These are phyloP conservation scores for Eucriotettix oculatus DNA, from an alignment of 2,888 invertebrate species.

Conservation along the genomic window DNA sequence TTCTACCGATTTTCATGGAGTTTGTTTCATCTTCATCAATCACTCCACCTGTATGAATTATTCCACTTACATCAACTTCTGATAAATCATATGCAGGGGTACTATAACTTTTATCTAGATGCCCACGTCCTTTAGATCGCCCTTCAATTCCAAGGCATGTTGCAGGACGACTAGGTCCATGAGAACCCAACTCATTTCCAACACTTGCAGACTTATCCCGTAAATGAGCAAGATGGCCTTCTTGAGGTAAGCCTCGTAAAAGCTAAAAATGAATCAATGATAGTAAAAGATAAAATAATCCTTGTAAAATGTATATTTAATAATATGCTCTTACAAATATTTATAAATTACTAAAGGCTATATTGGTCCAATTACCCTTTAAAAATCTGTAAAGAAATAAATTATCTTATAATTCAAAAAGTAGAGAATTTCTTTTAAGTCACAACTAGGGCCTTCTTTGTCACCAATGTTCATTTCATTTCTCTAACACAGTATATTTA, in stretches of 20 bases:
- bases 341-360: no score
- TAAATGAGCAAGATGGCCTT: conserved; percentile 33
- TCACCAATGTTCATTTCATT: no score
- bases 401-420: no score
- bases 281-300: no score
- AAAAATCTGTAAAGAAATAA: no score
- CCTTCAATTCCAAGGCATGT: conserved; percentile 40
- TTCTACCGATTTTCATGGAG: conserved; percentile 11
- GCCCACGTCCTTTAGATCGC: conserved; percentile 26
- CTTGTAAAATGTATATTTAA: no score
- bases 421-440: no score
- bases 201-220: conserved; percentile 64
- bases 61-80: conserved; percentile 17
- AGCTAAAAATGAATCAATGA: not conserved
- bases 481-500: no score
- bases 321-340: no score
- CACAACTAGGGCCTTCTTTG: no score
- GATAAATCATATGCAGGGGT: conserved; percentile 63
- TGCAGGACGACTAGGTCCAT: conserved; percentile 40
- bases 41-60: no score
- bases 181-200: conserved; percentile 53
- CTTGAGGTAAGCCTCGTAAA: not conserved
- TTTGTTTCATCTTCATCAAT: conserved; percentile 1
- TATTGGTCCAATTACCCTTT: no score
- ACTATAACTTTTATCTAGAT: conserved; percentile 63